These are phyloP conservation scores for Chlorocebus sabaeus DNA, from an alignment of 2,113 vertebrate species.

Conservation along the genomic window DNA sequence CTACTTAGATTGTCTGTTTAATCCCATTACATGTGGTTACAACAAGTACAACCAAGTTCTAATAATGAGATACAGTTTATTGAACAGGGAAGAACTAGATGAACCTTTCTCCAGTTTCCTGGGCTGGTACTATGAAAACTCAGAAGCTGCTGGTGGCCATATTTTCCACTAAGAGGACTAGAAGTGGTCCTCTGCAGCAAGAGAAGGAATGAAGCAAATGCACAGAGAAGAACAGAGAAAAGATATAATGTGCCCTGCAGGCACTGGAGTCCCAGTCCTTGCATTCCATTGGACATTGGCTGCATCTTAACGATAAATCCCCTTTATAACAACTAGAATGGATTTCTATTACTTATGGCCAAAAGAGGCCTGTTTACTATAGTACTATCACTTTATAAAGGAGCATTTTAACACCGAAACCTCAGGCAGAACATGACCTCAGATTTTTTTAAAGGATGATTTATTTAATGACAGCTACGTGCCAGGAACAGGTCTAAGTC, in stretches of 20 bases:
- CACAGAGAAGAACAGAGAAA: background rate
- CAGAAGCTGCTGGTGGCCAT: background rate
- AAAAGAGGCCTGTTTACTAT: background rate
- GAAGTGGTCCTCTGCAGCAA: background rate
- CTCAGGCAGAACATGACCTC: background rate
- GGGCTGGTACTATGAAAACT: background rate
- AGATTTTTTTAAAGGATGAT: background rate
- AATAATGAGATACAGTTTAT: background rate
- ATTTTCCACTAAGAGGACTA: background rate
- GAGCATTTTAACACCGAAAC: constrained; percentile 25
- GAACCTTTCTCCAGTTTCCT: background rate
- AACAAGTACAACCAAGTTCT: background rate
- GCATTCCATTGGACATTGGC: background rate
- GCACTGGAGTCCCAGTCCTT: background rate
- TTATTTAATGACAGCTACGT: constrained; percentile 4
- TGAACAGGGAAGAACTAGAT: background rate
- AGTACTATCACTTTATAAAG: background rate
- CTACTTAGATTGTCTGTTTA: background rate
- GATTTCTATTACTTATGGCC: background rate
- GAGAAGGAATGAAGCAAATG: background rate
- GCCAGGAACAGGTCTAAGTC: background rate
- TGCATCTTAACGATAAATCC: background rate
- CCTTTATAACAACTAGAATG: background rate
- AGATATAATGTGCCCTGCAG: background rate
- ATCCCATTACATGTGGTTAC: background rate